A percentile compares a stretch with the other conserved stretches of the same genome.
These are phyloP conservation scores for Agrotis ipsilon DNA, from an alignment of 2,888 invertebrate genomes.

Conservation along the genomic window DNA sequence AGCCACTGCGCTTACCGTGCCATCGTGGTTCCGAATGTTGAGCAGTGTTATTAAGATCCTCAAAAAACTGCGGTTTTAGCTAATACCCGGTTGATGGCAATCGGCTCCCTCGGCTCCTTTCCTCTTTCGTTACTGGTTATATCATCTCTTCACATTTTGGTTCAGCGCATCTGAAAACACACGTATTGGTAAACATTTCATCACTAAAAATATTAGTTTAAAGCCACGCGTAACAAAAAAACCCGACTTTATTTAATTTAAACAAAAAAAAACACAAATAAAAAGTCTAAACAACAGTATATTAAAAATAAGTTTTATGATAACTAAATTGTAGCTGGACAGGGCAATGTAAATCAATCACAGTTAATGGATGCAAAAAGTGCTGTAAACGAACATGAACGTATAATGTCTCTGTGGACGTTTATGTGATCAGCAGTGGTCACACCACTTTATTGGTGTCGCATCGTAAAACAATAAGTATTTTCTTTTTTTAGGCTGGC, in stretches of 20 bases:
- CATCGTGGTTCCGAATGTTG: too few relatives aligned
- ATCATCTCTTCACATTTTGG: too few relatives aligned
- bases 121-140: too few relatives aligned
- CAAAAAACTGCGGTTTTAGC: too few relatives aligned
- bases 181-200: not conserved
- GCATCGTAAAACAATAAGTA: slow-evolving; percentile 53
- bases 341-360: slow-evolving; percentile 63
- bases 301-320: slow-evolving; percentile 50
- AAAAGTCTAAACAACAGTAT: slow-evolving; percentile 5
- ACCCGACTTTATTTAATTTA: too few relatives aligned
- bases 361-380: slow-evolving; percentile 61
- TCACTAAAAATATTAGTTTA: too few relatives aligned
- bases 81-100: too few relatives aligned
- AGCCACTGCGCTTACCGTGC: too few relatives aligned
- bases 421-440: slow-evolving; percentile 54
- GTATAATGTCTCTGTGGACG: slow-evolving; percentile 56
- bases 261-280: not conserved
- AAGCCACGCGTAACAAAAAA: too few relatives aligned
- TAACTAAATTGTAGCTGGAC: slow-evolving; percentile 47
- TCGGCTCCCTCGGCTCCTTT: too few relatives aligned
- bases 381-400: slow-evolving; percentile 56
- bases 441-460: slow-evolving; percentile 52
- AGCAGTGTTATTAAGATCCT: too few relatives aligned
- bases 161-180: too few relatives aligned
- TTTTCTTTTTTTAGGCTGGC: slow-evolving; percentile 18